Conservation (phyloP, 2,797 vertebrate genomes). For the Helostoma temminkii region DNA sequence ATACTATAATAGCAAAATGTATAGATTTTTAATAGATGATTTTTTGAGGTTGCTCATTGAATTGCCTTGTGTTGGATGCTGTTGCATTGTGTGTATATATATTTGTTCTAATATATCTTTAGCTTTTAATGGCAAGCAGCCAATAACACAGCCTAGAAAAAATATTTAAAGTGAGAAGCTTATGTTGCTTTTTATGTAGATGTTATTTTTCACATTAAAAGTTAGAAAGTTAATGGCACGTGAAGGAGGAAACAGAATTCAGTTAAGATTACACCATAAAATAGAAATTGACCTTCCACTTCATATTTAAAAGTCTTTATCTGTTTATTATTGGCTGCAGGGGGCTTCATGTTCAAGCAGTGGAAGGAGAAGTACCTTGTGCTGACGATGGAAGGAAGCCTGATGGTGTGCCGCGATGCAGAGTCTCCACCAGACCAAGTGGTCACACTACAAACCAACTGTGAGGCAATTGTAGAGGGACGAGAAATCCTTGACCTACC, state of each 20-base stretch:
- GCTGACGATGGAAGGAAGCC: conserved; percentile 84
- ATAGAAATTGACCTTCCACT: too few relatives aligned
- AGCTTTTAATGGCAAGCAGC: too few relatives aligned
- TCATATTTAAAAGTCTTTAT: not conserved
- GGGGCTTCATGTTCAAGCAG: conserved; percentile 90
- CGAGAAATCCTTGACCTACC: conserved; percentile 86
- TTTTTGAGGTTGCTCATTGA: not conserved
- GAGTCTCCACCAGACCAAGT: conserved; percentile 84
- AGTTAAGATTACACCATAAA: too few relatives aligned
- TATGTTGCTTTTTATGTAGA: too few relatives aligned
- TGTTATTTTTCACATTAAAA: not conserved
- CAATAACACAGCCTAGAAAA: too few relatives aligned
- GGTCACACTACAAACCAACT: conserved; percentile 80
- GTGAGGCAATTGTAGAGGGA: conserved; percentile 83
- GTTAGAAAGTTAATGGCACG: too few relatives aligned
- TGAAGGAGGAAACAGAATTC: not conserved
- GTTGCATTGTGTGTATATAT: not conserved
- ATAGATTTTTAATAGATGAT: too few relatives aligned
- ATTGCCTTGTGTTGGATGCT: not conserved
- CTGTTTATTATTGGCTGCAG: conserved; percentile 58
- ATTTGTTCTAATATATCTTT: not conserved
- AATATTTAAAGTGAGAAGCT: too few relatives aligned
- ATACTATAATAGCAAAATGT: too few relatives aligned
- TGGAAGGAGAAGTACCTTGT: conserved; percentile 89
- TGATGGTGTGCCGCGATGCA: conserved; percentile 84